Base-by-base conservation (phyloP, 2,797 vertebrate species). In the Trachops cirrhosus region DNA sequence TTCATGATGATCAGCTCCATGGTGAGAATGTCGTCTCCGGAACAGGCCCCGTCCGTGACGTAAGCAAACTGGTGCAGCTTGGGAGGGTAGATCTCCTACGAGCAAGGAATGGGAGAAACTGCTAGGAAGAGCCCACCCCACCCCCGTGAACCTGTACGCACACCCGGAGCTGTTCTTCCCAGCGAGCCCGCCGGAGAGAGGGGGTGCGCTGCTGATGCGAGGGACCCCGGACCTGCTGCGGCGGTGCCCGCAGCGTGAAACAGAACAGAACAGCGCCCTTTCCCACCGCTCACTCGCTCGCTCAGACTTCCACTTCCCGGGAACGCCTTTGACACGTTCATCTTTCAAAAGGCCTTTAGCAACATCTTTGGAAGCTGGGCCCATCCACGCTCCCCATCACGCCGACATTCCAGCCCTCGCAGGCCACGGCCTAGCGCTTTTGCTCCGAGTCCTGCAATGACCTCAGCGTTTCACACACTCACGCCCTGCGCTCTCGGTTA, bases 1-100 rank as follows among this genome's bases (percentile, higher is more conserved):
- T 99, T 99, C 99, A 99, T 99, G 94, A 99, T 98, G 73, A 99
- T 99, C 92, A 99, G 98, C 96, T 99, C 99, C 99, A 99, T 99
- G 78, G 97, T 98, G 77, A 99, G 98, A 94, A 99, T 99, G 96
- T 99, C 99, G 19, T 99, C 99, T 97, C 99, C 99, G 3, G 99
- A 99, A 97, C 99, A 99, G 91, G 99, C 99, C 59, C 99, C 99
- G 37, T 99, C 99, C 34, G 99, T 99, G 75, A 99, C 99, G 0
- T 99, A 99, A 1, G 99, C 99, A 98, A 99, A 99, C 98, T 99
- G 99, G 97, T 99, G 98, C 97, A 99, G 96, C 96, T 99, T 99
- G 0, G 99, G 99, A 96, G 99, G 99, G 96, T 99, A 99, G 97
- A 99, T 99, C 98, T 99, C 99, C 99, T 99, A 96, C 71, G 94